phyloP scores from a whole-genome alignment of 1,140 invertebrate genomes.

The Rhagoletis pomonella region DNA sequence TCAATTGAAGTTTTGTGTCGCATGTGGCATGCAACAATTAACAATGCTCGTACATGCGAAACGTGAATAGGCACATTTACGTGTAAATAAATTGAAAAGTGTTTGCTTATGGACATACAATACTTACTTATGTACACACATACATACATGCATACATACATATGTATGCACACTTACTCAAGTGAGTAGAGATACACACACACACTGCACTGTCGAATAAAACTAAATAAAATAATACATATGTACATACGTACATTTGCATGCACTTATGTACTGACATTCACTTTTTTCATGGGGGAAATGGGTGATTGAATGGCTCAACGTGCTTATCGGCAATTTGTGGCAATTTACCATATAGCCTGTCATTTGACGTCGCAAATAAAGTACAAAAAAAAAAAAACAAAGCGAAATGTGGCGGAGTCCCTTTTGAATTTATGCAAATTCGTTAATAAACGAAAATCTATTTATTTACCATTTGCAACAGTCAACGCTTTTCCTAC shows the following conservation, averaged over 20 bases:
- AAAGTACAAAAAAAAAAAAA: conserved; percentile 8
- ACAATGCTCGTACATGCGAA: conserved; percentile 1
- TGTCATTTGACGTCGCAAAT: neutral
- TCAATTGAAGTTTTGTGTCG: neutral
- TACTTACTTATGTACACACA: no score
- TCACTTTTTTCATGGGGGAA: neutral
- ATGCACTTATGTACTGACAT: no score
- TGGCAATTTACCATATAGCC: conserved; percentile 26
- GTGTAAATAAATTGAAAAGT: conserved; percentile 47
- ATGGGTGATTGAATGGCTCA: conserved; percentile 36
- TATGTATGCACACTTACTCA: neutral
- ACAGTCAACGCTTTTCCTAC: neutral
- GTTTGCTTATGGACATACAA: no score
- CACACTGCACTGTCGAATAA: no score
- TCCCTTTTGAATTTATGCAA: conserved; percentile 36
- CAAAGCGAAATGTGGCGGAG: neutral
- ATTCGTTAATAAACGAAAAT: conserved; percentile 45
- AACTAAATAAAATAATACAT: no score
- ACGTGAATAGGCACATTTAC: neutral
- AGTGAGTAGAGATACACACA: neutral
- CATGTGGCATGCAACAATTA: conserved; percentile 44
- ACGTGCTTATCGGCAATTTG: conserved; percentile 41
- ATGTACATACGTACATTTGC: no score
- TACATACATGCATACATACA: neutral
- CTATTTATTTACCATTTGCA: conserved; percentile 41